Percentiles rank a stretch among this genome's conserved stretches.
These are phyloP conservation scores for Thermophis baileyi DNA, from an alignment of 2,113 vertebrate species.

Conservation along the genomic window DNA sequence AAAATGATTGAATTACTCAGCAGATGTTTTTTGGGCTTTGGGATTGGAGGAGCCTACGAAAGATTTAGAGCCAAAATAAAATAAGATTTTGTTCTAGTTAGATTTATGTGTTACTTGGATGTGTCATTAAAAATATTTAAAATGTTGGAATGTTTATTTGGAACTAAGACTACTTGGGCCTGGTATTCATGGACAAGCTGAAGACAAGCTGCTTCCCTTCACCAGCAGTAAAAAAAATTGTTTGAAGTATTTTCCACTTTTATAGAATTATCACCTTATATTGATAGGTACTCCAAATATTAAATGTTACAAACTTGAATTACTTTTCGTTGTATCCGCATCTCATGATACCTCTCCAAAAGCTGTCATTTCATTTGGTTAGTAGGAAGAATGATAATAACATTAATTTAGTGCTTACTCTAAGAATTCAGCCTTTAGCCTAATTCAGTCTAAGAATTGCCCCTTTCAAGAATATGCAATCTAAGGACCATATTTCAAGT, in stretches of 20 bases:
- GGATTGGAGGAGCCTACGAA: background rate
- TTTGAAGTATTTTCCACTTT: background rate
- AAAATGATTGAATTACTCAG: background rate
- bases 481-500: background rate
- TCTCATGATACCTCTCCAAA: background rate
- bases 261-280: background rate
- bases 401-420: background rate
- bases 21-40: background rate
- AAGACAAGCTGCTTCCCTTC: background rate
- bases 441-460: background rate
- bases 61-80: background rate
- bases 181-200: background rate
- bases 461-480: background rate
- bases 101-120: background rate
- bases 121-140: background rate
- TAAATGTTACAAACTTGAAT: background rate
- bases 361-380: background rate
- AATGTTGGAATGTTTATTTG: background rate
- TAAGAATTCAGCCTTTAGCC: background rate
- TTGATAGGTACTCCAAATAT: background rate
- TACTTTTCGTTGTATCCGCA: background rate
- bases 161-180: background rate
- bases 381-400: background rate
- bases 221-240: background rate
- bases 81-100: background rate